These are phyloP conservation scores for Colius striatus DNA, from an alignment of 2,113 vertebrate species.

Conservation along the genomic window DNA sequence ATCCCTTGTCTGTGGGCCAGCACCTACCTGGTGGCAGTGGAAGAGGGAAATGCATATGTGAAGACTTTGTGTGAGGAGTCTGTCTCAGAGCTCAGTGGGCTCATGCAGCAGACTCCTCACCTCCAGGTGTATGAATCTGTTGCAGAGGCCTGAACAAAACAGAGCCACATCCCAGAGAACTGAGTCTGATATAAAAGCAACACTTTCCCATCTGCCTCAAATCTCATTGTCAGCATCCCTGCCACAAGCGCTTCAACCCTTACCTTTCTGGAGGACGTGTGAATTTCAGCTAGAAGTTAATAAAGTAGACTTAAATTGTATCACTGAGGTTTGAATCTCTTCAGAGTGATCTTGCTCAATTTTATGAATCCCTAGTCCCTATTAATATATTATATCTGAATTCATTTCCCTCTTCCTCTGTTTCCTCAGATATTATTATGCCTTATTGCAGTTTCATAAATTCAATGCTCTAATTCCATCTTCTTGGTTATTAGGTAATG, in stretches of 20 bases:
- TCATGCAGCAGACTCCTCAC: background rate
- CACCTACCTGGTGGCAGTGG: background rate
- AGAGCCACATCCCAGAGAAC: background rate
- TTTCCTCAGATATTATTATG: constrained; percentile 34
- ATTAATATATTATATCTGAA: constrained; percentile 13
- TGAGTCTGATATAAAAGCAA: background rate
- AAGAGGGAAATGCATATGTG: fast-evolving
- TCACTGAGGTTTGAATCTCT: background rate
- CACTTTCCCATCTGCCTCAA: background rate
- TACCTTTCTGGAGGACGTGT: background rate
- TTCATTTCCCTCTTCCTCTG: background rate
- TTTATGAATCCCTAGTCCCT: constrained; percentile 18
- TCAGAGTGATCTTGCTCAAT: background rate
- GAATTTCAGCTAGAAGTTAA: constrained; percentile 8
- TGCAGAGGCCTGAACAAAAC: background rate
- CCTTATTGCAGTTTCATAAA: constrained; percentile 37
- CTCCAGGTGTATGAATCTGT: background rate
- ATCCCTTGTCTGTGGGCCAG: too few relatives aligned
- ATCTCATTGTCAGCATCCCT: background rate
- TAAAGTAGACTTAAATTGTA: background rate
- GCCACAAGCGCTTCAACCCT: background rate
- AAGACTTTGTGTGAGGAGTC: background rate
- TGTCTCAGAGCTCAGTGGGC: background rate
- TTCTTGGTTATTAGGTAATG: constrained; percentile 68
- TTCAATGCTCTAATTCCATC: constrained; percentile 35